Conservation (phyloP, 2,113 vertebrate genomes). For the Mesitornis unicolor region DNA sequence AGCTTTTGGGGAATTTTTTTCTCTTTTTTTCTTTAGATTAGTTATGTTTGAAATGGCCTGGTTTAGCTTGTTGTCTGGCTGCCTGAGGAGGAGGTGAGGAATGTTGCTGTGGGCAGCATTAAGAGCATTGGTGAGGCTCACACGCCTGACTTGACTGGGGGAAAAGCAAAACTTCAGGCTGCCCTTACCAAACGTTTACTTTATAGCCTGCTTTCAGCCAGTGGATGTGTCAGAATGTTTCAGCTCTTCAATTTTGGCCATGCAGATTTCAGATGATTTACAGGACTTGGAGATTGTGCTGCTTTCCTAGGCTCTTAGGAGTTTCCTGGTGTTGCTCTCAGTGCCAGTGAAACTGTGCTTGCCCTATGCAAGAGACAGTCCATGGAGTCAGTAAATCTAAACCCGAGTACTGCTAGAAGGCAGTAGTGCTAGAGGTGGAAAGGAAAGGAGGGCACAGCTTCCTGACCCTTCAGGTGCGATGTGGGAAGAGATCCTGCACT, state of each 20-base stretch:
- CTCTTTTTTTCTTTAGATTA: too few species aligned
- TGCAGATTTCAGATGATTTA: background rate
- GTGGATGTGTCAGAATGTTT: background rate
- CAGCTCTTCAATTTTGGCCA: background rate
- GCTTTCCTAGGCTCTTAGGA: background rate
- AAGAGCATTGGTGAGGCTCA: background rate
- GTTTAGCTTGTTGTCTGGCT: background rate
- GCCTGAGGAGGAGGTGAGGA: background rate
- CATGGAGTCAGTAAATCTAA: background rate
- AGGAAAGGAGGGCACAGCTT: background rate
- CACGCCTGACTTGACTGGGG: rapidly evolving
- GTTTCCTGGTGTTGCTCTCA: background rate
- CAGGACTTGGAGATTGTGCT: background rate
- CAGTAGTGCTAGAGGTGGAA: background rate
- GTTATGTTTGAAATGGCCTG: background rate
- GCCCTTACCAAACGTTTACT: background rate
- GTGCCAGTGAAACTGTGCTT: background rate
- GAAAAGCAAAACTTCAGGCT: background rate
- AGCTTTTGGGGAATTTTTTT: background rate
- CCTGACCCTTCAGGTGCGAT: background rate
- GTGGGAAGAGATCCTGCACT: background rate
- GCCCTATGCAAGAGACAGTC: background rate
- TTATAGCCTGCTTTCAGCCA: background rate
- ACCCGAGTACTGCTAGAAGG: rapidly evolving
- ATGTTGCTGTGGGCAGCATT: background rate